Conservation (phyloP, 2,888 invertebrate species). For the Drosophila nr. medialis region DNA sequence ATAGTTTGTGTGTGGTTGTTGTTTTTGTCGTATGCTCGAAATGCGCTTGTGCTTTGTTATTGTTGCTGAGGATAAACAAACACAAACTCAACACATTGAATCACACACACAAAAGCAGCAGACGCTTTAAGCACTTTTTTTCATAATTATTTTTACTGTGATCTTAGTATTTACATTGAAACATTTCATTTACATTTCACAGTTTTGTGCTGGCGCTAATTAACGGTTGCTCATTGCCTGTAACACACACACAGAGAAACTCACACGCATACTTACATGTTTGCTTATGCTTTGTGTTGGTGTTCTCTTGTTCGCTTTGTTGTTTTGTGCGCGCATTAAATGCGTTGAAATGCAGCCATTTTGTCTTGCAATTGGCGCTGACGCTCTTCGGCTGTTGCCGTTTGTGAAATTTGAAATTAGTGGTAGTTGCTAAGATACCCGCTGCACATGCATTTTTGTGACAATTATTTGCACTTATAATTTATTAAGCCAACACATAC, state of each 20-base stretch:
- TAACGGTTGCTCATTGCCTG: conserved; percentile 40
- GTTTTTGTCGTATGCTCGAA: conserved; percentile 24
- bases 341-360: conserved; percentile 77
- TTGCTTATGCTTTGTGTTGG: conserved; percentile 65
- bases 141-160: conserved; percentile 4
- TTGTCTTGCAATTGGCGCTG: conserved; percentile 65
- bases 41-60: conserved; percentile 44
- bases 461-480: conserved; percentile 19
- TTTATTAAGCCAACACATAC: conserved; percentile 31
- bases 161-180: conserved; percentile 18
- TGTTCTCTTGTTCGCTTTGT: conserved; percentile 51
- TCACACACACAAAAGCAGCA: conserved; percentile 6
- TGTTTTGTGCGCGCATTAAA: conserved; percentile 64
- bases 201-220: conserved; percentile 45
- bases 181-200: conserved; percentile 27
- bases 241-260: conserved; percentile 17
- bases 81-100: conserved; percentile 10
- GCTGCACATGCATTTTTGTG: conserved; percentile 33
- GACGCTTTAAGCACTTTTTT: conserved; percentile 31
- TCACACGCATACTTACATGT: conserved; percentile 54
- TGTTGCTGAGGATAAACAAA: conserved; percentile 42
- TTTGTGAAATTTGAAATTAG: conserved; percentile 10
- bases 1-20: conserved; percentile 52
- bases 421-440: conserved; percentile 13
- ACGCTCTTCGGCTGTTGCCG: conserved; percentile 37